Evolutionary conservation across 1,140 invertebrate species (phyloP).

Genomic region (Drosophila quadrilineata): DNA sequence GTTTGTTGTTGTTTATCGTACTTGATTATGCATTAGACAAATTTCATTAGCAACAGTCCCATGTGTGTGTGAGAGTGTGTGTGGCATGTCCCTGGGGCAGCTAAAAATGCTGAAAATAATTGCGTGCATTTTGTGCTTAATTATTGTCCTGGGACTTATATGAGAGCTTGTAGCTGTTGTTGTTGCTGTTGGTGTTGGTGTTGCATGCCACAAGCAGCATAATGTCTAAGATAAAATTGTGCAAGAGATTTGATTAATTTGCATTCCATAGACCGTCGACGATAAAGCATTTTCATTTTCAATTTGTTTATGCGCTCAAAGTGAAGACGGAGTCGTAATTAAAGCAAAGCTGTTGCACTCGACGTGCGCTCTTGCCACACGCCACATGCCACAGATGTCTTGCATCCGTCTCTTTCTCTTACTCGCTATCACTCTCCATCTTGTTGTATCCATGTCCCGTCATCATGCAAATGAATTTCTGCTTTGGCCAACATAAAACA

Average conservation of each 20-base stretch:
- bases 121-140: conserved; percentile 22
- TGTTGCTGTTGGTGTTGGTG: too few species aligned
- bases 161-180: too few species aligned
- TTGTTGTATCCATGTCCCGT: not conserved
- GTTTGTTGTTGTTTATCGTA: conserved; percentile 29
- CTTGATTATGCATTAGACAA: conserved; percentile 62
- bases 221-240: conserved; percentile 58
- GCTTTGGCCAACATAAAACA: not conserved
- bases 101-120: conserved; percentile 1
- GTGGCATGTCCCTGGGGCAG: not conserved
- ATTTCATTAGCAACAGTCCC: conserved; percentile 1
- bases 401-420: too few species aligned
- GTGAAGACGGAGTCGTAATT: conserved; percentile 55
- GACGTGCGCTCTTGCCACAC: not conserved
- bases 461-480: conserved; percentile 24
- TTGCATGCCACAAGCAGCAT: too few species aligned
- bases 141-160: conserved; percentile 21
- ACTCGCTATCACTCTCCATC: not conserved
- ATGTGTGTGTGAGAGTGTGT: not conserved
- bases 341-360: conserved; percentile 66
- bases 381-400: too few species aligned
- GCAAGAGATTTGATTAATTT: conserved; percentile 77
- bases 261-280: conserved; percentile 66
- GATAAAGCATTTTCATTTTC: conserved; percentile 77
- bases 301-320: conserved; percentile 75